phyloP scores from a whole-genome alignment of 1,140 invertebrate genomes.

The Pseudomyrmex pallidus region DNA sequence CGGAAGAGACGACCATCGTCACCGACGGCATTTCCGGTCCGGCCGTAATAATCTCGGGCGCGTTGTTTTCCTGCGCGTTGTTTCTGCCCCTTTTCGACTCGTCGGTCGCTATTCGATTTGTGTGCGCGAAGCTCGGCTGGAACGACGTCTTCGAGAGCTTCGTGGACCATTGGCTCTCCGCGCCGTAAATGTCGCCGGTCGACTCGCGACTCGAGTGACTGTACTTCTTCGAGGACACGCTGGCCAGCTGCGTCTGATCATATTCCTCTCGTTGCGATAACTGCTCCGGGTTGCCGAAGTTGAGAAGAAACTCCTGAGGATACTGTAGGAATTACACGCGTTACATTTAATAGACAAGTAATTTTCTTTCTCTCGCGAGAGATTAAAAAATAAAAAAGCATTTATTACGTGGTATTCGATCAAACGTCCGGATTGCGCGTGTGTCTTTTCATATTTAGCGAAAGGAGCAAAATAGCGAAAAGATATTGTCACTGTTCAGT shows the following conservation, averaged over 20 bases:
- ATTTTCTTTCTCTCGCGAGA: neutral
- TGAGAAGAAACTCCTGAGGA: slow-evolving; percentile 80
- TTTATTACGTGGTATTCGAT: no score
- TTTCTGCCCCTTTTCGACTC: slow-evolving; percentile 51
- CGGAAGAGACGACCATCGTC: slow-evolving; percentile 74
- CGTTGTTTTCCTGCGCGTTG: slow-evolving; percentile 15
- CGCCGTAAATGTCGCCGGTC: slow-evolving; percentile 80
- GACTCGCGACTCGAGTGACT: slow-evolving; percentile 35
- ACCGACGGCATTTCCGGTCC: slow-evolving; percentile 75
- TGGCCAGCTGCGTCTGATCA: slow-evolving; percentile 75
- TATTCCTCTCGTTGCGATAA: slow-evolving; percentile 69
- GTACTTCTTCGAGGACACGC: slow-evolving; percentile 64
- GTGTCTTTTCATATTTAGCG: no score
- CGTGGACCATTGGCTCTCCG: slow-evolving; percentile 88
- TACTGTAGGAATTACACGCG: slow-evolving; percentile 71
- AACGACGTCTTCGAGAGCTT: slow-evolving; percentile 86
- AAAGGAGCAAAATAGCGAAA: no score
- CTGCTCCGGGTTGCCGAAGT: slow-evolving; percentile 73
- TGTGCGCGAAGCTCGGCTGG: slow-evolving; percentile 84
- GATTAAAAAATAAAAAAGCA: neutral
- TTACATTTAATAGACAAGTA: neutral
- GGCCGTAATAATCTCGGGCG: slow-evolving; percentile 80
- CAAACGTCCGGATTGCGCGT: no score
- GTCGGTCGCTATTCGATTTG: slow-evolving; percentile 84
- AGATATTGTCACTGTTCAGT: no score